A percentile compares a stretch with the other conserved stretches of the same genome.
phyloP scores from a whole-genome alignment of 2,797 vertebrate species.

The Galaxias olidus region DNA sequence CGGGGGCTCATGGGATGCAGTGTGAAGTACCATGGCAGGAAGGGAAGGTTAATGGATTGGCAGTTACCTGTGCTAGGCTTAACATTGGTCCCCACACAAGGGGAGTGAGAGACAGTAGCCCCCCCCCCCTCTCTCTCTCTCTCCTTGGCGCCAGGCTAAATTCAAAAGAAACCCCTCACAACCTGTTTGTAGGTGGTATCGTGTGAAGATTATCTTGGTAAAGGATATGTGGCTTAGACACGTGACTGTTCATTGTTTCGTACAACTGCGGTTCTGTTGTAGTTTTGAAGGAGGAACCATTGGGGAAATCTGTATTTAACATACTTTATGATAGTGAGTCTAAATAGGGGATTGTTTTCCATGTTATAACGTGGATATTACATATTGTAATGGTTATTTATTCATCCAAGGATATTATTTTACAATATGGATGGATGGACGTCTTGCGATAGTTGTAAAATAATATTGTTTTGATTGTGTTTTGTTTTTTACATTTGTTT shows the following conservation, averaged over 20 bases:
- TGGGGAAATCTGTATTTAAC: too few species aligned
- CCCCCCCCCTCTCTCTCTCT: neutral
- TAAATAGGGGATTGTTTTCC: too few species aligned
- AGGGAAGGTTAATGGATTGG: constrained; percentile 99
- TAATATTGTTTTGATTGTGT: too few species aligned
- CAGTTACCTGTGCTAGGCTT: constrained; percentile 91
- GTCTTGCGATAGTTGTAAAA: too few species aligned
- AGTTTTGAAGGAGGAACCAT: too few species aligned
- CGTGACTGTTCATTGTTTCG: constrained; percentile 53
- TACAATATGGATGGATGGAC: too few species aligned
- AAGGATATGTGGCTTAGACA: constrained; percentile 67
- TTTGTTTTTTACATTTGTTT: too few species aligned
- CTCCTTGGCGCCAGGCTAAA: constrained; percentile 65
- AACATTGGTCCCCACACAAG: constrained; percentile 81
- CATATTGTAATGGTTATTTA: too few species aligned
- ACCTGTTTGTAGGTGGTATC: constrained; percentile 75
- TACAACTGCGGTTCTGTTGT: constrained; percentile 54
- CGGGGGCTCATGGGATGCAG: constrained; percentile 59
- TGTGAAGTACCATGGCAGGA: constrained; percentile 81
- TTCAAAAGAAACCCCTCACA: constrained; percentile 71
- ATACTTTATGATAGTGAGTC: too few species aligned
- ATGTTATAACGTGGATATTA: too few species aligned
- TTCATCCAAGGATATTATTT: too few species aligned
- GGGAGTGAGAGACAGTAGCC: constrained; percentile 59
- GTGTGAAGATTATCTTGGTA: constrained; percentile 68